Evolutionary conservation across 2,797 vertebrate species (phyloP), one percentile per base, ranked within the genome.

Genomic region (Hydrophis major): DNA sequence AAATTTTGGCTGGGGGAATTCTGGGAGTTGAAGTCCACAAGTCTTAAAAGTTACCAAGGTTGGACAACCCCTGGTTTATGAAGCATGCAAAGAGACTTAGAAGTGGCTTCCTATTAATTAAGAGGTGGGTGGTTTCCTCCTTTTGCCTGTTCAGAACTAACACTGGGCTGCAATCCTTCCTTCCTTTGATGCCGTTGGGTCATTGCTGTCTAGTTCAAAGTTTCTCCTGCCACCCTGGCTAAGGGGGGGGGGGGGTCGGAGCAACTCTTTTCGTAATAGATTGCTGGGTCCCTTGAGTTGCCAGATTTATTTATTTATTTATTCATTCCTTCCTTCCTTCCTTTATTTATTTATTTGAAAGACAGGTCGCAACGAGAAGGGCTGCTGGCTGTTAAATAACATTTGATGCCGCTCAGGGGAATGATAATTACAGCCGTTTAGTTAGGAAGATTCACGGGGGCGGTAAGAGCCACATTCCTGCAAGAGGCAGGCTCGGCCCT

Each of bases 221-320:
- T 93, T 94, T 93, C 32, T 93, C 91, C 90, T 91, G 0, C 94
- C 95, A 96, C 94, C 95, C 95, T 93, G 95, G 95, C 95, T 96
- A 97, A 97, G 96, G 95, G 96, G 96, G 96, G 95, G 96, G 96
- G 95, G 96, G 96, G 96, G 94, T 97, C 96, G 96, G 93, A 94
- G 60, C 91, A 37, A 88, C 93, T 95, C 94, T 95, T 92, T 96
- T 90, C 87, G 27, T 96, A 97, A 97, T 95, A 95, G 94, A 96
- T 96, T 95, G 93, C 89, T 93, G 93, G 4, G 88, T 96, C 94
- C 95, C 96, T 86, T 0, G 86, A 89, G 95, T 95, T 25, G 89
- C 96, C 95, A 93, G 93, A 94, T 78, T 94, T 96, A 94, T 96
- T 6, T 3, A 47, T 20, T 5, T 5, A 50, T 50, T 50, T 1